Base-by-base conservation (phyloP, 2,113 vertebrate species). In the Alligator mississippiensis region DNA sequence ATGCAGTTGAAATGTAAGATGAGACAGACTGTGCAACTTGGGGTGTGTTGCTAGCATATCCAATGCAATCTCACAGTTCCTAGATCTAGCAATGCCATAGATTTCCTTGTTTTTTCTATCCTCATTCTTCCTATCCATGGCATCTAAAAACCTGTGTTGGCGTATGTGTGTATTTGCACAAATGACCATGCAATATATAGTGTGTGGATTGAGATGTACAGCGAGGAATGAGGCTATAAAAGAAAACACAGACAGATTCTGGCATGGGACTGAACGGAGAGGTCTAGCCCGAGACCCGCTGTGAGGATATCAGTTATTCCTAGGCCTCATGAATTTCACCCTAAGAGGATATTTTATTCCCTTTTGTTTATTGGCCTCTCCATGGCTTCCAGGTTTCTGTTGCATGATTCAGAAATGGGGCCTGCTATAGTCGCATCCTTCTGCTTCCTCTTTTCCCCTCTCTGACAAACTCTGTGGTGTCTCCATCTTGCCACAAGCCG, bases 1-100 rank as follows among this genome's bases (percentile, higher is more conserved):
- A 0, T 6, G 17, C 1, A 6, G 76, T 6, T 25, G 0, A 6
- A 0, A 16, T 57, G 77, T 18, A 2, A 2, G 0, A 1, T 5
- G 5, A 34, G 9, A 68, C 66, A 74, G 25, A 66, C 3, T 63
- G 81, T 83, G 75, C 81, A 13, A 63, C 88, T 79, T 30, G 7
- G 18, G 21, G 2, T 0, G 0, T 38, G 54, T 55, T 3, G 22
- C 57, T 76, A 16, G 4, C 1, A 74, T 47, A 82, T 58, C 61
- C 15, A 18, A 47, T 8, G 60, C 5, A 34, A 3, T 70, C 38
- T 4, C 28, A 55, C 38, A 1, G 2, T 84, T 93, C 27, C 74
- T 74, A 24, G 25, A 2, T 21, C 58, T 13, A 57, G 47, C 7
- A 58, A n/a, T 3, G 9, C 38, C 70, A 64, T 54, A 3, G 22